A percentile compares a stretch with the other conserved stretches of the same genome.
These are phyloP conservation scores for Coregonus ussuriensis DNA, from an alignment of 2,797 vertebrate genomes.

Conservation along the genomic window DNA sequence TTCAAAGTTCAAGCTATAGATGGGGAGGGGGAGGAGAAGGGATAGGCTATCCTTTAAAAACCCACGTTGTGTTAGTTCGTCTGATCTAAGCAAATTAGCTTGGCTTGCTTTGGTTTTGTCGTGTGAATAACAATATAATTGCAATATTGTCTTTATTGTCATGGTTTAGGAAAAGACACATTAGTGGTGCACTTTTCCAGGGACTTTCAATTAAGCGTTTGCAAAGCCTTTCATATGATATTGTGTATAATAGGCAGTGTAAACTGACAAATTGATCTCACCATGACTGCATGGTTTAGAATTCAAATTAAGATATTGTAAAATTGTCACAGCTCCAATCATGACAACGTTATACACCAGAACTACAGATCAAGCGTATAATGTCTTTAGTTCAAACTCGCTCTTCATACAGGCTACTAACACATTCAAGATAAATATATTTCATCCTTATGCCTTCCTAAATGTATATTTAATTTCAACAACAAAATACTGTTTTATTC, in stretches of 20 bases:
- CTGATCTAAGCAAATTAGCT: slow-evolving; percentile 31
- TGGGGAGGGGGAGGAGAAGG: slow-evolving; percentile 43
- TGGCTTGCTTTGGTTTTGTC: background rate
- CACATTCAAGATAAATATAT: background rate
- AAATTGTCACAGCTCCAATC: background rate
- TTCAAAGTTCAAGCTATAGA: slow-evolving; percentile 76
- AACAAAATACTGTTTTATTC: slow-evolving; percentile 12
- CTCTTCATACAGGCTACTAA: background rate
- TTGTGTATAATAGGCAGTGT: background rate
- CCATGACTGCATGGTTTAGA: slow-evolving; percentile 28
- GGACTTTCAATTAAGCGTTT: slow-evolving; percentile 6
- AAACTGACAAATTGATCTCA: background rate
- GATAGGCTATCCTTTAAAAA: slow-evolving; percentile 52
- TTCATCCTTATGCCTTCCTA: background rate
- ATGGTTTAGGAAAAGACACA: background rate
- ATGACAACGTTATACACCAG: background rate
- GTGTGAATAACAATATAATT: background rate
- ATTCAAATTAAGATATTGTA: slow-evolving; percentile 33
- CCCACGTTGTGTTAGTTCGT: slow-evolving; percentile 54
- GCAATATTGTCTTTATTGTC: background rate
- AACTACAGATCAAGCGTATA: background rate
- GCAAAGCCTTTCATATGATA: background rate
- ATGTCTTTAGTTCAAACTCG: background rate
- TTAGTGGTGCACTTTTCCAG: slow-evolving; percentile 25
- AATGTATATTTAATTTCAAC: slow-evolving; percentile 3